Evolutionary conservation across 2,113 vertebrate species (phyloP).

Genomic region (Syngnathus scovelli): DNA sequence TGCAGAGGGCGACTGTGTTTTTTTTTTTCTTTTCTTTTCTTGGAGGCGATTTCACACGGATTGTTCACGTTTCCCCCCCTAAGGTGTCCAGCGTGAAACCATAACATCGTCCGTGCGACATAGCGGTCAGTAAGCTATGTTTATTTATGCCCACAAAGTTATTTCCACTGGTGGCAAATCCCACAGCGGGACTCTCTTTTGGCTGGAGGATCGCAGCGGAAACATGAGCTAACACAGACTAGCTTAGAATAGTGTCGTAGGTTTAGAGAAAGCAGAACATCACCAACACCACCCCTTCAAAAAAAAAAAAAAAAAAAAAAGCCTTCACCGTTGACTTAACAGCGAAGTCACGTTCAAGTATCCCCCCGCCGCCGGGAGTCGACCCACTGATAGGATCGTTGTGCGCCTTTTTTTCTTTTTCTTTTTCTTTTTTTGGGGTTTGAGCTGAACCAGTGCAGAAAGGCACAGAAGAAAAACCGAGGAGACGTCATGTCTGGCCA

Average conservation of each 20-base stretch:
- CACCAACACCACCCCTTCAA: neutral
- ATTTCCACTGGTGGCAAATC: constrained; percentile 57
- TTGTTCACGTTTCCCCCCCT: neutral
- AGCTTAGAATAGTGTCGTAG: constrained; percentile 42
- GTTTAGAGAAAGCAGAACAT: constrained; percentile 13
- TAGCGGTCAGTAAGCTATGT: constrained; percentile 60
- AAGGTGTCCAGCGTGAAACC: constrained; percentile 5
- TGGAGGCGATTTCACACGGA: neutral
- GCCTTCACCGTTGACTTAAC: constrained; percentile 28
- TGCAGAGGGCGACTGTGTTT: constrained; percentile 8
- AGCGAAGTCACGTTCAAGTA: constrained; percentile 34
- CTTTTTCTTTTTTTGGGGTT: neutral
- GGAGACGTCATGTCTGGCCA: constrained; percentile 78
- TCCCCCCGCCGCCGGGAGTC: constrained; percentile 6
- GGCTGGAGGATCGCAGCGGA: constrained; percentile 58
- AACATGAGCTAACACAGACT: constrained; percentile 74
- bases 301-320: neutral
- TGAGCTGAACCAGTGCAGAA: neutral
- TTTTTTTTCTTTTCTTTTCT: too few species aligned
- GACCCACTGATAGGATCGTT: constrained; percentile 45
- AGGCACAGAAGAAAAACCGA: neutral
- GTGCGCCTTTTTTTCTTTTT: neutral
- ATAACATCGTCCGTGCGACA: constrained; percentile 22
- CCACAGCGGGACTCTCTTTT: constrained; percentile 60
- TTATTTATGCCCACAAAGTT: constrained; percentile 59